Conservation (phyloP, 2,797 vertebrate genomes). For the Lagocephalus sceleratus region DNA sequence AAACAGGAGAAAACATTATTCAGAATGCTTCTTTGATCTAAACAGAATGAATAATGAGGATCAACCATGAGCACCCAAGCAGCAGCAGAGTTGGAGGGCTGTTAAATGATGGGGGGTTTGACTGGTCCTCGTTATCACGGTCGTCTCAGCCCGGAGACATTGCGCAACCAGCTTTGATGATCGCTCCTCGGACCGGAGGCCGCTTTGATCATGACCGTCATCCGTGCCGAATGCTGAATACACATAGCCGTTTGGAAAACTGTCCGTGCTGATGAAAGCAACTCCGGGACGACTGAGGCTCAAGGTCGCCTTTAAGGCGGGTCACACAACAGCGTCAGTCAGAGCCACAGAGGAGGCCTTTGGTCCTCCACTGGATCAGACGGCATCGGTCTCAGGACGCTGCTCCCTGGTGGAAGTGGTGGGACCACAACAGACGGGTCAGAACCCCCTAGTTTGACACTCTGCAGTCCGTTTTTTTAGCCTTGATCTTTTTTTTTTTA, state of each 20-base stretch:
- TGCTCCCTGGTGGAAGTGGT: constrained; percentile 7
- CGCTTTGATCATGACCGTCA: neutral
- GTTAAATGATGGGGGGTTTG: constrained; percentile 9
- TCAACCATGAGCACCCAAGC: neutral
- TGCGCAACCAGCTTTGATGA: constrained; percentile 4
- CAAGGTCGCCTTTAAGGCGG: no score
- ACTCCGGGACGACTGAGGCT: constrained; percentile 2
- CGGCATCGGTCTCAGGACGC: constrained; percentile 40
- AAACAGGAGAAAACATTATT: constrained; percentile 36
- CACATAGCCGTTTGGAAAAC: no score
- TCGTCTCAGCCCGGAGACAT: no score
- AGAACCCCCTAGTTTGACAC: constrained; percentile 26
- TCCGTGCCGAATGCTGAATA: no score
- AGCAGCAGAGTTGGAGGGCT: neutral
- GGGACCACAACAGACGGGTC: constrained; percentile 47
- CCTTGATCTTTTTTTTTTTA: neutral
- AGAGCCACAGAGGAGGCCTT: constrained; percentile 62
- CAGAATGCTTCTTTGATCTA: constrained; percentile 49
- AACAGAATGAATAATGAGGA: constrained; percentile 39
- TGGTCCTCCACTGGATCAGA: constrained; percentile 68
- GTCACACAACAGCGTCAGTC: constrained; percentile 33
- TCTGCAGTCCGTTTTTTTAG: no score
- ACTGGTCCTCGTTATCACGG: constrained; percentile 2
- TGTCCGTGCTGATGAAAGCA: neutral
- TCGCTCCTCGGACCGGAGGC: constrained; percentile 8